phyloP scores from a whole-genome alignment of 2,797 vertebrate species.

The Melanotaenia nigrans region DNA sequence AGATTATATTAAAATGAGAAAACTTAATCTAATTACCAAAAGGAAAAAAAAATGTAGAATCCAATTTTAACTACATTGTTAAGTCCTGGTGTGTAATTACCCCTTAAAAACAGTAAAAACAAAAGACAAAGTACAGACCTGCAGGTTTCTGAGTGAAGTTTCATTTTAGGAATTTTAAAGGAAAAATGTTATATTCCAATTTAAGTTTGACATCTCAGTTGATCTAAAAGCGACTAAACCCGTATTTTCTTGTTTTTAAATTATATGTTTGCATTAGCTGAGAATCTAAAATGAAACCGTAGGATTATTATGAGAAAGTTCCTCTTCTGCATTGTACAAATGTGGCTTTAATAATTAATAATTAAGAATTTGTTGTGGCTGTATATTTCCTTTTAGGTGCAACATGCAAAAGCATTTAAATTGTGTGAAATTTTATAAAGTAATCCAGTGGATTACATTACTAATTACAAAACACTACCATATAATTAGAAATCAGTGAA shows the following conservation, averaged over 20 bases:
- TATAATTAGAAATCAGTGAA: neutral
- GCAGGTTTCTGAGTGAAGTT: no score
- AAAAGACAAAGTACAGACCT: no score
- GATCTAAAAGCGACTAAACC: no score
- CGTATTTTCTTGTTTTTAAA: no score
- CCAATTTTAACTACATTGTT: neutral
- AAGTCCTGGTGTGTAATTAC: no score
- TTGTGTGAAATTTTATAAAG: neutral
- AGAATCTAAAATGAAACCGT: neutral
- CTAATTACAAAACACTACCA: neutral
- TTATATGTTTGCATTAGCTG: neutral
- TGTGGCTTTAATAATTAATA: neutral
- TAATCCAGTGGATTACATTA: neutral
- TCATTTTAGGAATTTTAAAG: no score
- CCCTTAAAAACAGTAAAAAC: no score
- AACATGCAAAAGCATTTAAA: neutral
- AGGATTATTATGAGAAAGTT: neutral
- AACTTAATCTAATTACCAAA: constrained; percentile 6
- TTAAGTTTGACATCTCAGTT: neutral
- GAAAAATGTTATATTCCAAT: neutral
- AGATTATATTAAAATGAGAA: neutral
- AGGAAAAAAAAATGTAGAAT: neutral
- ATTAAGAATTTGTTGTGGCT: no score
- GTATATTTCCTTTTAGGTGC: no score
- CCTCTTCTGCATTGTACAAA: neutral